phyloP scores from a whole-genome alignment of 1,140 invertebrate species.

The Cheumatopsyche charites region DNA sequence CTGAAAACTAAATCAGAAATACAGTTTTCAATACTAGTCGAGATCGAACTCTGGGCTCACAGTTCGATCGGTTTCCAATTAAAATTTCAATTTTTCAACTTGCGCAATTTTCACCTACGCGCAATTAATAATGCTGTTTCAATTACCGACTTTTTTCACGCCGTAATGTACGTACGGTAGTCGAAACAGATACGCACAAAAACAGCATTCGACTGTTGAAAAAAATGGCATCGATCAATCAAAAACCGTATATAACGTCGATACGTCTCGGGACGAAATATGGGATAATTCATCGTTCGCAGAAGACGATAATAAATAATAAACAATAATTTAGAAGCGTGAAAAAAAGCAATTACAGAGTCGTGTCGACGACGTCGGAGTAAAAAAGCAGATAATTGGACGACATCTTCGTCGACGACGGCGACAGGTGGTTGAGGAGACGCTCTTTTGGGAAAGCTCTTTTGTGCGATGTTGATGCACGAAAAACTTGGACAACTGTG shows the following conservation, averaged over 20 bases:
- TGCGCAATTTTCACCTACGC: conserved; percentile 4
- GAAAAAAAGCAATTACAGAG: conserved; percentile 21
- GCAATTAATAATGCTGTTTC: conserved; percentile 23
- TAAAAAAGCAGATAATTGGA: background rate
- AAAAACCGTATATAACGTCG: background rate
- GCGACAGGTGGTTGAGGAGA: conserved; percentile 5
- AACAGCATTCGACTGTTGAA: too few species aligned
- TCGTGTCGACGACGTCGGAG: background rate
- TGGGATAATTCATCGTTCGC: conserved; percentile 1
- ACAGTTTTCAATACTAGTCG: too few species aligned
- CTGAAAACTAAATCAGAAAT: too few species aligned
- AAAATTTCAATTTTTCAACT: too few species aligned
- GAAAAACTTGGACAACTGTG: too few species aligned
- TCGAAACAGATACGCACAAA: too few species aligned
- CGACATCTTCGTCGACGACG: background rate
- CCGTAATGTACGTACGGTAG: background rate
- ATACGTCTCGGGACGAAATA: background rate
- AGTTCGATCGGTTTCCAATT: too few species aligned
- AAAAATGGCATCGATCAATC: too few species aligned
- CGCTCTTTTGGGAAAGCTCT: too few species aligned
- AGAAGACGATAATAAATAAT: too few species aligned
- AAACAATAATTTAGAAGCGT: too few species aligned
- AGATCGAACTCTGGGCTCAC: too few species aligned
- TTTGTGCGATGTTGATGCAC: background rate
- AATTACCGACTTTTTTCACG: conserved; percentile 3